Base-by-base conservation (phyloP, 2,797 vertebrate genomes). In the Myotis vivesi region DNA sequence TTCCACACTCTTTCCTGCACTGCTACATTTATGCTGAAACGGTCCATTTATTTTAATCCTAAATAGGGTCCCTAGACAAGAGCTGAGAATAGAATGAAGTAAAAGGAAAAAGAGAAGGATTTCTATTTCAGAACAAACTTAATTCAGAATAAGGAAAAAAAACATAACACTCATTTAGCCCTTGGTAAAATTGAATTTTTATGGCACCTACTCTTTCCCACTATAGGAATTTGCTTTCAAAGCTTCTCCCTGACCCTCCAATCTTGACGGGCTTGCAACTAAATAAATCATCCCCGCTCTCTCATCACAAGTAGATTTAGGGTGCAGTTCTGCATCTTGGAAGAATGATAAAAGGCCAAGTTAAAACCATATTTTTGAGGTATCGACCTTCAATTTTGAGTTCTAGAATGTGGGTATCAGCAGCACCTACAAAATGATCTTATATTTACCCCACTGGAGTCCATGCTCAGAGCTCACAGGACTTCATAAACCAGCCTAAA, bases 31-130 rank as follows among this genome's bases (percentile, higher is more conserved):
- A 96, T 96, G 96, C 92, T 95, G 97, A 97, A 97, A 97, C 96
- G 97, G 94, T 94, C 96, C 97, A 97, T 97, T 97, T 97, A 97
- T 97, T 97, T 97, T 97, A 95, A 97, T 97, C 97, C 97, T 97
- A 97, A 97, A 96, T 91, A 96, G 96, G 93, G 94, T 97, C 96
- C 96, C 97, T 94, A 94, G 97, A 97, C 93, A 97, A 96, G 93
- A 89, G 59, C 96, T 33, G 72, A 95, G 94, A 96, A 92, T 93
- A 87, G 73, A 94, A 95, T 90, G 86, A 96, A 96, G 72, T 79
- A 86, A 95, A 90, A 90, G 59, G 72, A 89, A 95, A 95, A 96
- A 84, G 23, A 84, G 94, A 95, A 96, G 44, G 80, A 94, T 96
- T 94, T 96, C 90, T 94, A 96, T 97, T 97, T 97, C 92, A 91